Evolutionary conservation across 1,140 invertebrate genomes (phyloP), one percentile per base, ranked within the genome.

Genomic region (Heliconius eleuchia): DNA sequence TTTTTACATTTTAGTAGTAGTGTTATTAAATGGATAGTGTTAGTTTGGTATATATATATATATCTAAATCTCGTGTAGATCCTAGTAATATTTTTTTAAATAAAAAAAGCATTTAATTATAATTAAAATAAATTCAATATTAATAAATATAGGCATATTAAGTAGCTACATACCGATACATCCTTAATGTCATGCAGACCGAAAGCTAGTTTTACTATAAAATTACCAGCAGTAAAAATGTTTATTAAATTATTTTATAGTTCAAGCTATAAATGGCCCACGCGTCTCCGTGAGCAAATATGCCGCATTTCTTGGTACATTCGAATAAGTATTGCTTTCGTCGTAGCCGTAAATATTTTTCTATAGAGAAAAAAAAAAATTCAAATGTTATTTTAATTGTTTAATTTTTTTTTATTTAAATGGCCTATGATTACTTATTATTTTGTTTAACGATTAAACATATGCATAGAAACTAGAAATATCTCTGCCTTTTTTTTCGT

Each of bases 241-340:
- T 66, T 66, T 66, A 66, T 66, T 66, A 66, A 66, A 66, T 66
- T 66, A 66, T 66, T 66, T 66, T 66, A 66, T 66, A 66, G 60
- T 66, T 23, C 11, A 30, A 23, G 60, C 60, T 66, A 66, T 66
- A 66, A 66, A 30, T 66, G 60, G 23, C 23, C 23, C 60, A 60
- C 55, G 55, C n/a, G 55, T 60, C 55, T 60, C 3, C 55, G 8
- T 60, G 50, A 52, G 55, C 55, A 57, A 57, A 27, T 30, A 66
- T 30, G 13, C 60, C 60, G 60, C 60, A 16, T 27, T 66, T 66
- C 60, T 66, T 66, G 60, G 60, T 66, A 66, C 1, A 4, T 11
- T 66, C 9, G 27, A 13, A 66, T 66, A 46, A 13, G 42, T 4
- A 66, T 27, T 23, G 23, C 23, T 66, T 66, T 66, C 60, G 60